Conservation (phyloP, 2,888 invertebrate genomes). For the Tortricodes alternella region DNA sequence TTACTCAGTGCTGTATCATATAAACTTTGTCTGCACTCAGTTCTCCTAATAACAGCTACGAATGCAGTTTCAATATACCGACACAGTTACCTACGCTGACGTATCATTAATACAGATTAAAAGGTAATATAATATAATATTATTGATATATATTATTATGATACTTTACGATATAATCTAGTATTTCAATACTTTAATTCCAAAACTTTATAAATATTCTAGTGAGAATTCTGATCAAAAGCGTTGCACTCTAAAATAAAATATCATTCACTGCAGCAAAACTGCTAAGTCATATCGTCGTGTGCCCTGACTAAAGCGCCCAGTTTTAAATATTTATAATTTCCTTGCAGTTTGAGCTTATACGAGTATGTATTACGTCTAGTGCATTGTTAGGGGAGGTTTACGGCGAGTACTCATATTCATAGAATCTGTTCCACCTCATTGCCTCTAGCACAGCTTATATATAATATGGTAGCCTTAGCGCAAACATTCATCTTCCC, state of each 20-base stretch:
- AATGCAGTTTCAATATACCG: constrained; percentile 73
- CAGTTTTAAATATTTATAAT: constrained; percentile 39
- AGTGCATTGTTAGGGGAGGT: constrained; percentile 44
- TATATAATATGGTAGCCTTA: constrained; percentile 29
- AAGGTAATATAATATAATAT: no score
- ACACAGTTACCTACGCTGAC: constrained; percentile 61
- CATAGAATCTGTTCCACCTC: constrained; percentile 56
- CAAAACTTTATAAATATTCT: no score
- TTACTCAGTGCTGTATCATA: constrained; percentile 64
- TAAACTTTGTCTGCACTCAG: constrained; percentile 66
- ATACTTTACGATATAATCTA: no score
- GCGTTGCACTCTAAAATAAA: constrained; percentile 40
- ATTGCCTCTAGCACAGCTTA: constrained; percentile 48
- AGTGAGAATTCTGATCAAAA: no score
- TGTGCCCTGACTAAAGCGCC: constrained; percentile 29
- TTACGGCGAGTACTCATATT: constrained; percentile 48
- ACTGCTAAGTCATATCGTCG: neutral
- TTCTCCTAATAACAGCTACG: no score
- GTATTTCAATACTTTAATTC: no score
- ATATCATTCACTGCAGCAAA: neutral
- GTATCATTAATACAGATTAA: constrained; percentile 41
- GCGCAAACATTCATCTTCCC: constrained; percentile 26
- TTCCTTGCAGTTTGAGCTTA: constrained; percentile 33
- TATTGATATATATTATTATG: no score
- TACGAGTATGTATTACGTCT: constrained; percentile 21